A percentile compares a stretch with the other conserved stretches of the same genome.
These are phyloP conservation scores for Cylas formicarius DNA, from an alignment of 1,140 invertebrate genomes.

Conservation along the genomic window DNA sequence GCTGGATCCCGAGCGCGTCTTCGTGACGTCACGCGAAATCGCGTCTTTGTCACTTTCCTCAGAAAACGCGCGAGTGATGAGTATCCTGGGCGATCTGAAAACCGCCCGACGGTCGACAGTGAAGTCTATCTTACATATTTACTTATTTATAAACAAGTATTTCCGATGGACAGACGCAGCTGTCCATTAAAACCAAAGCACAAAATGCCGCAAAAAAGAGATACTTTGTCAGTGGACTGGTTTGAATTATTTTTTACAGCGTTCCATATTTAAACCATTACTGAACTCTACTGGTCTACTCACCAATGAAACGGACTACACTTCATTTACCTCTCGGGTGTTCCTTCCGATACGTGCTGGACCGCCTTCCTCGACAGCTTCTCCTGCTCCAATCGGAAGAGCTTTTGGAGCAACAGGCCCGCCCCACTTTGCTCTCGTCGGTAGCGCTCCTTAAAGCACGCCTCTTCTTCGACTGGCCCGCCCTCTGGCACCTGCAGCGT, in stretches of 20 bases:
- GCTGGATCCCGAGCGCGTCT: constrained; percentile 50
- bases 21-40: constrained; percentile 43
- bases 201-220: no score
- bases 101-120: no score
- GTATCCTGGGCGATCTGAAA: constrained; percentile 54
- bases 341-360: constrained; percentile 36
- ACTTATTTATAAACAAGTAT: no score
- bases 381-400: constrained; percentile 40
- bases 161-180: no score
- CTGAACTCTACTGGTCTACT: no score
- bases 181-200: no score
- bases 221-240: no score
- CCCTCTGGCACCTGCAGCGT: constrained; percentile 44
- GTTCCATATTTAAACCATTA: no score
- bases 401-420: constrained; percentile 48
- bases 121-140: no score
- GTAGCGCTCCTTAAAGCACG: constrained; percentile 28
- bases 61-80: constrained; percentile 63
- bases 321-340: constrained; percentile 41
- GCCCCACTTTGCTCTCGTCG: constrained; percentile 32
- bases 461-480: constrained; percentile 39
- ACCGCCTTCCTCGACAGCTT: constrained; percentile 26
- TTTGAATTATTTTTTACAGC: no score
- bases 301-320: no score
- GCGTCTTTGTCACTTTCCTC: constrained; percentile 55